Base-by-base conservation (phyloP, 92 coral and sea anemone genomes). In the Epizoanthus rinbou region DNA sequence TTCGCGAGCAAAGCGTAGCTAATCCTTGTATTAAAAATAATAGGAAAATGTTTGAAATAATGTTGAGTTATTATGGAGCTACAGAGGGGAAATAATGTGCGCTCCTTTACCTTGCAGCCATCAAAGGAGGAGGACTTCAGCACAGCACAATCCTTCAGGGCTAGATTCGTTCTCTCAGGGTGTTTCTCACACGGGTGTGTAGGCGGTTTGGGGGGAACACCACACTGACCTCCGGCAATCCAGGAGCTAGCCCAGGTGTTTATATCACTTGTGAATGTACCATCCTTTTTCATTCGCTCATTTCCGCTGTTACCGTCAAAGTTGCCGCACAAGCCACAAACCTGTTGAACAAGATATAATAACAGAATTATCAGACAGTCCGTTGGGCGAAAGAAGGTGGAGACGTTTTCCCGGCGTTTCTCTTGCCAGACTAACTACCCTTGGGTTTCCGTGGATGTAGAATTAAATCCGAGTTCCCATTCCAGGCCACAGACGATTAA, bases 171-270 rank as follows among this genome's bases (percentile, higher is more conserved):
- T 74, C 76, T 64, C 5, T 4, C 3, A 3, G 80, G 78, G 37
- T 82, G 33, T n/a, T 58, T 31, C 28, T 53, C 69, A 41, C 88
- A 85, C 1, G 88, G 88, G 57, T 85, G 83, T 18, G 19, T 6
- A 17, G 83, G 83, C 58, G 83, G 35, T 28, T 28, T 0, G 28
- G 19, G 24, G 21, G 88, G 88, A 3, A 31, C 28, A 11, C 76
- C 76, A n/a, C 88, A 85, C 39, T 75, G 79, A 17, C 83, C 83
- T 6, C 88, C 88, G 13, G 83, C 83, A 23, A n/a, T 72, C 88
- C 64, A 58, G 19, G 64, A 58, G 7, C 24, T 58, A 8, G 64
- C 24, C 64, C 64, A 58, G 9, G 8, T 7, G 10, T 18, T 58
- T 17, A 18, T n/a, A 21, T 18, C 0, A 8, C 7, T 58, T 13